phyloP scores from a whole-genome alignment of 2,888 invertebrate genomes.

The Drosophila peninsularis region DNA sequence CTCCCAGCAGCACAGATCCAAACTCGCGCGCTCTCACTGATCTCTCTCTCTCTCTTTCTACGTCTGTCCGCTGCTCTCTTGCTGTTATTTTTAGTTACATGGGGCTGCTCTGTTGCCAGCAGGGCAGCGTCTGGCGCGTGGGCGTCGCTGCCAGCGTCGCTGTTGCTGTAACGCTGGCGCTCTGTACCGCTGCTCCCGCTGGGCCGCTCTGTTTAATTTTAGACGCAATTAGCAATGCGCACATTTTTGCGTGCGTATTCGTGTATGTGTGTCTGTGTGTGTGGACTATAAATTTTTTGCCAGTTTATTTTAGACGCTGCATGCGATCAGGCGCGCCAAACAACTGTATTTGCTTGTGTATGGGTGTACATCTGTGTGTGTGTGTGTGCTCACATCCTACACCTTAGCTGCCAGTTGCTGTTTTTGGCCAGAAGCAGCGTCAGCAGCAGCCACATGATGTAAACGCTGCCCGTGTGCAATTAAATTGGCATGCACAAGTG shows the following conservation, averaged over 20 bases:
- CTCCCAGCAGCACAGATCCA: conserved; percentile 1
- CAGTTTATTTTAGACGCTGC: conserved; percentile 75
- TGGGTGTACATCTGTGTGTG: conserved; percentile 38
- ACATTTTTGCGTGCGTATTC: conserved; percentile 60
- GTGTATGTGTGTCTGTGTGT: conserved; percentile 20
- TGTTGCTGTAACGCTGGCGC: conserved; percentile 49
- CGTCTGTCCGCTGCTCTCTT: conserved; percentile 11
- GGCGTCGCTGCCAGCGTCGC: conserved; percentile 54
- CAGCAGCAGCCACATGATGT: conserved; percentile 63
- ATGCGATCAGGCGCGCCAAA: conserved; percentile 64
- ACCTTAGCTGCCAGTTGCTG: conserved; percentile 66
- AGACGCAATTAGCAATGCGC: conserved; percentile 78
- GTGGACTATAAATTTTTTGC: conserved; percentile 72
- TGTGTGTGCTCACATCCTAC: conserved; percentile 57
- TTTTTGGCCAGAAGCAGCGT: conserved; percentile 65
- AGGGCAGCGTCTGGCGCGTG: conserved; percentile 70
- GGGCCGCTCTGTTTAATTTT: conserved; percentile 62
- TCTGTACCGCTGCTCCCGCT: conserved; percentile 14
- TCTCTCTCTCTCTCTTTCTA: not conserved
- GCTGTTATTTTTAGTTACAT: conserved; percentile 72
- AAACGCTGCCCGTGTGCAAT: conserved; percentile 75
- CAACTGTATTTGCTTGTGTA: conserved; percentile 39
- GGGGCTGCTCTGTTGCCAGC: conserved; percentile 53
- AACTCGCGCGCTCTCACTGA: not conserved
- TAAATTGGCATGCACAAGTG: conserved; percentile 80